Conservation (phyloP, 2,888 invertebrate genomes). For the Hirudinaria manillensis region DNA sequence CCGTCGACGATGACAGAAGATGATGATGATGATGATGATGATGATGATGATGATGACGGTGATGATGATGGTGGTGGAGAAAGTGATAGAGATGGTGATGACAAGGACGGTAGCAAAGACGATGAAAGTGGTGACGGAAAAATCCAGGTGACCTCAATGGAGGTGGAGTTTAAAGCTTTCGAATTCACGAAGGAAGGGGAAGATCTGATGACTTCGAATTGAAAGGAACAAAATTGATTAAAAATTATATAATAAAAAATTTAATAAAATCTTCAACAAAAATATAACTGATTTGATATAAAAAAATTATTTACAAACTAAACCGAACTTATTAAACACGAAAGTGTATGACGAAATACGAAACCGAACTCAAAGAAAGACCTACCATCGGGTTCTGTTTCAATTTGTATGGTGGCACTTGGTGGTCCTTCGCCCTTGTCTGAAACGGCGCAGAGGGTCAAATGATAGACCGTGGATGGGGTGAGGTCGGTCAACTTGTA, state of each 20-base stretch:
- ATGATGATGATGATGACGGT: slow-evolving; percentile 42
- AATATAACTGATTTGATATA: neutral
- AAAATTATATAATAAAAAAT: neutral
- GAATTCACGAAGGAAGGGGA: slow-evolving; percentile 90
- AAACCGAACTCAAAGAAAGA: neutral
- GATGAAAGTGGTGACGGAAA: neutral
- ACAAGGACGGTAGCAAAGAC: neutral
- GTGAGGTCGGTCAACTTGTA: slow-evolving; percentile 83
- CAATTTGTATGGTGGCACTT: slow-evolving; percentile 85
- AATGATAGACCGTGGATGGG: slow-evolving; percentile 90
- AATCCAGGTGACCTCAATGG: slow-evolving; percentile 78
- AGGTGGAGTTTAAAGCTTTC: slow-evolving; percentile 77
- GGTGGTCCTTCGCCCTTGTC: slow-evolving; percentile 76
- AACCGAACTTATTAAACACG: neutral
- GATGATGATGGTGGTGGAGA: neutral
- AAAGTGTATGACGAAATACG: neutral
- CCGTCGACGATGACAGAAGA: slow-evolving; percentile 67
- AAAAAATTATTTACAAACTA: neutral
- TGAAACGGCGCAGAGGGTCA: slow-evolving; percentile 92
- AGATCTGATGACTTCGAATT: slow-evolving; percentile 78
- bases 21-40: slow-evolving; percentile 80
- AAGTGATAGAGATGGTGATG: neutral
- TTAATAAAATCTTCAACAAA: neutral
- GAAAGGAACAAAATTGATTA: neutral
- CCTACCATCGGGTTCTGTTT: slow-evolving; percentile 91